Evolutionary conservation across 2,797 vertebrate species (phyloP).

Genomic region (Epinephelus coioides): DNA sequence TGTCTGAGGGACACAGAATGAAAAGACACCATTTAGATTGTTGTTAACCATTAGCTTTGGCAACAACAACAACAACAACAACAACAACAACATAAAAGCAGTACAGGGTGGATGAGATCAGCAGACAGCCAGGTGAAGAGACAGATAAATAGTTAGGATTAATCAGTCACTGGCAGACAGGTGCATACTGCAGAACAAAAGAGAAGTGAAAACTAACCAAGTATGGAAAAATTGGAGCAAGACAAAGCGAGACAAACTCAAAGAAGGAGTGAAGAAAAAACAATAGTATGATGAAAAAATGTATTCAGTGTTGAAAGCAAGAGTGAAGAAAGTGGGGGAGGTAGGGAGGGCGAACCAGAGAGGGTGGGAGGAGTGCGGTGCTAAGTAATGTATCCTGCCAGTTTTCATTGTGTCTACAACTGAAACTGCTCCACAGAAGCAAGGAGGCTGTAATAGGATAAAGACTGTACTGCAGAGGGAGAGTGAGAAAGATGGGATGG

Average conservation of each 20-base stretch:
- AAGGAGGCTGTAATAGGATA: constrained; percentile 78
- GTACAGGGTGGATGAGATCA: constrained; percentile 11
- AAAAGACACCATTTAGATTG: constrained; percentile 2
- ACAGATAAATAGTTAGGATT: constrained; percentile 26
- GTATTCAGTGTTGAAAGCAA: constrained; percentile 56
- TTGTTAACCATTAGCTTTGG: constrained; percentile 32
- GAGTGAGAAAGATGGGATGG: constrained; percentile 16
- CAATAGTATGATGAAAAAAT: constrained; percentile 60
- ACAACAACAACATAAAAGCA: constrained; percentile 13
- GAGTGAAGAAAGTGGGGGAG: constrained; percentile 35
- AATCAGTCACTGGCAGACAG: constrained; percentile 44
- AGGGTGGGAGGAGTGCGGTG: constrained; percentile 57
- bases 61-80: not conserved
- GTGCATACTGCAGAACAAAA: constrained; percentile 38
- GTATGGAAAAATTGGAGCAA: constrained; percentile 28
- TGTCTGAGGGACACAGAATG: not conserved
- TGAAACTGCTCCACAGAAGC: constrained; percentile 70
- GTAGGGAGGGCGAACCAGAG: constrained; percentile 35
- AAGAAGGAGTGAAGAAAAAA: constrained; percentile 8
- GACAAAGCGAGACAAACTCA: constrained; percentile 41
- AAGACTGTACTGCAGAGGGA: constrained; percentile 73
- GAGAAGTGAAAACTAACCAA: constrained; percentile 32
- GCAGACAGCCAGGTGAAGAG: constrained; percentile 21
- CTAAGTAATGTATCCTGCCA: constrained; percentile 80
- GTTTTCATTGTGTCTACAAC: constrained; percentile 79